Conservation (phyloP, 1,140 invertebrate genomes). For the Macrosteles quadrilineatus region DNA sequence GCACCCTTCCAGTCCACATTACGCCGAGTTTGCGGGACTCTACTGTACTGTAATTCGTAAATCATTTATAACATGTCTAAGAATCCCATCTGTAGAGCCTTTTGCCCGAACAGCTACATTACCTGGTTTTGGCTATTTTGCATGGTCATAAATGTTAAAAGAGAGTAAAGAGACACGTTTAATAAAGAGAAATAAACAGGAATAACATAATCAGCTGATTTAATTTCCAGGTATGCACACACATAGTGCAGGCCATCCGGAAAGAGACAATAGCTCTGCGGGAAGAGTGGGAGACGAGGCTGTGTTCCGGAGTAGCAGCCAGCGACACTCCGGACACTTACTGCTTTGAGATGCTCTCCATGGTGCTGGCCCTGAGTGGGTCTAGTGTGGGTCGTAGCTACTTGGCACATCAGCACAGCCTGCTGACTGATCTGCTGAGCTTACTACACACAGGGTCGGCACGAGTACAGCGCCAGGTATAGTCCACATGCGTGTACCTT, state of each 20-base stretch:
- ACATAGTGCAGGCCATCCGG: slow-evolving; percentile 91
- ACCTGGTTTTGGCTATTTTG: too few relatives aligned
- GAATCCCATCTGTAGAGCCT: too few relatives aligned
- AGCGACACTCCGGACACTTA: slow-evolving; percentile 78
- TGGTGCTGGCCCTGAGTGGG: slow-evolving; percentile 92
- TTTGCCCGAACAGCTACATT: too few relatives aligned
- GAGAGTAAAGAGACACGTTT: too few relatives aligned
- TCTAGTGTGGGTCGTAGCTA: slow-evolving; percentile 88
- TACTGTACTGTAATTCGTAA: too few relatives aligned
- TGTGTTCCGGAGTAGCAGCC: slow-evolving; percentile 52
- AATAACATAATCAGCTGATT: too few relatives aligned
- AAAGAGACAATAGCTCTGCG: slow-evolving; percentile 81
- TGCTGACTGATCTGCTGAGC: slow-evolving; percentile 82
- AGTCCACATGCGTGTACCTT: too few relatives aligned
- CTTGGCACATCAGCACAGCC: slow-evolving; percentile 82
- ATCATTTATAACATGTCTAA: too few relatives aligned
- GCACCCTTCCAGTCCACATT: too few relatives aligned
- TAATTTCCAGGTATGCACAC: slow-evolving; percentile 77
- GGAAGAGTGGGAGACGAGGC: slow-evolving; percentile 82
- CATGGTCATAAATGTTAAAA: too few relatives aligned
- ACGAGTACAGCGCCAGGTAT: slow-evolving; percentile 87
- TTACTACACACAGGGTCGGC: slow-evolving; percentile 93
- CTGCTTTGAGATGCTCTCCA: slow-evolving; percentile 96
- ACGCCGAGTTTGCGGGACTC: too few relatives aligned
- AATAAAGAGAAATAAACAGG: too few relatives aligned